Evolutionary conservation across 1,140 invertebrate species (phyloP).

Genomic region (Hylaeus volcanicus): DNA sequence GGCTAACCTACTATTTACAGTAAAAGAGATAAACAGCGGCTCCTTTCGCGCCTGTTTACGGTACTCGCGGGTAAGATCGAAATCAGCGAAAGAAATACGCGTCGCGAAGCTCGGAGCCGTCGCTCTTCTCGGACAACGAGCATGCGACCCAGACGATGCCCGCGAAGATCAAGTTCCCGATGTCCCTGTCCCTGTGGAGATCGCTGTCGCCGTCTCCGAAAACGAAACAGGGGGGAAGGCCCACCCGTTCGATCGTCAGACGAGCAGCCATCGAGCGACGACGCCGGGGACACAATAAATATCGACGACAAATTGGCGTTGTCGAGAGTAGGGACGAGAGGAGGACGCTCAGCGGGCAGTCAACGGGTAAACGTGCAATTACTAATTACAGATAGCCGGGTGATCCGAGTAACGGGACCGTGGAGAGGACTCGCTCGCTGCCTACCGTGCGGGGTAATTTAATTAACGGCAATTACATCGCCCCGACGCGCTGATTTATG

Average conservation of each 20-base stretch:
- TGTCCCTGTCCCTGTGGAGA: background rate
- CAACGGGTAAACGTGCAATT: constrained; percentile 56
- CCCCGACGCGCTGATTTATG: constrained; percentile 53
- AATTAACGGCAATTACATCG: constrained; percentile 65
- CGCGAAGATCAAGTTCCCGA: constrained; percentile 20
- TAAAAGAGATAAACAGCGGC: constrained; percentile 50
- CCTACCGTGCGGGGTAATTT: constrained; percentile 54
- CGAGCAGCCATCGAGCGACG: background rate
- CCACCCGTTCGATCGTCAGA: constrained; percentile 35
- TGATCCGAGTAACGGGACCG: constrained; percentile 58
- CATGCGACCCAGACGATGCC: background rate
- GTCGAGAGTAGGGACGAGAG: background rate
- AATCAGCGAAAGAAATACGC: constrained; percentile 52
- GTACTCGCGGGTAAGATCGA: constrained; percentile 38
- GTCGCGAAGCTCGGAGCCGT: constrained; percentile 28
- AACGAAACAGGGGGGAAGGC: background rate
- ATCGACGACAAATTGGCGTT: constrained; percentile 56
- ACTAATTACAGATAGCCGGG: constrained; percentile 62
- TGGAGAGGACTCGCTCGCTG: background rate
- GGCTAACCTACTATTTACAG: constrained; percentile 43
- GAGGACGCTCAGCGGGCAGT: constrained; percentile 4
- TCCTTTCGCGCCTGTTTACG: constrained; percentile 56
- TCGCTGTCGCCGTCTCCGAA: background rate
- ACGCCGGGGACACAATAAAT: constrained; percentile 31
- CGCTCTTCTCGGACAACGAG: background rate